These are phyloP conservation scores for Chiloscyllium punctatum DNA, from an alignment of 2,797 vertebrate genomes.

Conservation along the genomic window DNA sequence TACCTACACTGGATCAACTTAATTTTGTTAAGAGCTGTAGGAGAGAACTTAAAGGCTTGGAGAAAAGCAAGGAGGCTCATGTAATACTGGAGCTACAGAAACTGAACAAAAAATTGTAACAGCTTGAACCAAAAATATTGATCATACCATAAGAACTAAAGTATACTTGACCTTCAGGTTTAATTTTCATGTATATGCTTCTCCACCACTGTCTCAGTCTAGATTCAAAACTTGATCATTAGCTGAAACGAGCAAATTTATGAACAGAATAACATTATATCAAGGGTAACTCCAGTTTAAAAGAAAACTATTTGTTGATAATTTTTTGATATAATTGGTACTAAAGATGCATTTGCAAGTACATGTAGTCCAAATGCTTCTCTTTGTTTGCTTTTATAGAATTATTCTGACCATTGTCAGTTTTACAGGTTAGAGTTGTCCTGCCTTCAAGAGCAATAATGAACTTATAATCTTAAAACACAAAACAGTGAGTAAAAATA, in stretches of 20 bases:
- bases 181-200: neutral
- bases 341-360: neutral
- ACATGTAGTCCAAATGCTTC: neutral
- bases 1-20: neutral
- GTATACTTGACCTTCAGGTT: neutral
- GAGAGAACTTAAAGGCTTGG: neutral
- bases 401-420: neutral
- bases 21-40: neutral
- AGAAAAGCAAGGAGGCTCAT: neutral
- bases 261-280: neutral
- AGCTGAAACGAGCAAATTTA: neutral
- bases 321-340: neutral
- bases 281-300: neutral
- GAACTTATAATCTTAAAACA: neutral
- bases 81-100: neutral
- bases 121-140: neutral
- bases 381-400: neutral
- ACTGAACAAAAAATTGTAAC: neutral
- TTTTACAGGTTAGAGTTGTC: neutral
- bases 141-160: neutral
- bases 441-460: neutral
- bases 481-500: neutral
- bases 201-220: neutral
- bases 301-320: neutral
- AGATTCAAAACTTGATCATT: neutral